A percentile compares a stretch with the other conserved stretches of the same genome.
phyloP scores from a whole-genome alignment of 2,888 invertebrate genomes.

The Baccha elongata region DNA sequence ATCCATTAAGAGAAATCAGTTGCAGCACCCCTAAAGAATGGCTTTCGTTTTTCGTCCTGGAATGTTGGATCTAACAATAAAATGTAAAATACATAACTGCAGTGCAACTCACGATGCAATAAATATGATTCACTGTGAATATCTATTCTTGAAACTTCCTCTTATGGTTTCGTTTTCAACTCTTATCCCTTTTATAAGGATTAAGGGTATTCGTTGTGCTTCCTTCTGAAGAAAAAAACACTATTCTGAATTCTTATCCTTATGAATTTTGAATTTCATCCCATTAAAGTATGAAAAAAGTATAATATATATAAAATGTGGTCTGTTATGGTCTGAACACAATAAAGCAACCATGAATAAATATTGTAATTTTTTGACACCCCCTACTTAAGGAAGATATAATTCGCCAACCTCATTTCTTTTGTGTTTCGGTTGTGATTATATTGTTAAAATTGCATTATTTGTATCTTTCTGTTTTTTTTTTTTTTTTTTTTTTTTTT shows the following conservation, averaged over 20 bases:
- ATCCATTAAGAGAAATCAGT: constrained; percentile 6
- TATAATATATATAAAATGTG: constrained; percentile 6
- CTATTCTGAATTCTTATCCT: constrained; percentile 15
- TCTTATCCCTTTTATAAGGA: constrained; percentile 10
- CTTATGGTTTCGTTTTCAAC: constrained; percentile 25
- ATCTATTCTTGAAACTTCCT: constrained; percentile 53
- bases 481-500: neutral
- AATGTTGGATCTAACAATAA: neutral
- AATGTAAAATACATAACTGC: constrained; percentile 4
- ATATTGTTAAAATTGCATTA: constrained; percentile 21
- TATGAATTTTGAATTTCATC: constrained; percentile 21
- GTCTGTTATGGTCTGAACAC: constrained; percentile 7
- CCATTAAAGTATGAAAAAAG: neutral
- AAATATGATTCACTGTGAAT: constrained; percentile 36
- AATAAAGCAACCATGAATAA: constrained; percentile 20
- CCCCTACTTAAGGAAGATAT: constrained; percentile 18
- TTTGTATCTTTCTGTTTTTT: too few species aligned
- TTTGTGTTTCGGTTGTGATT: neutral
- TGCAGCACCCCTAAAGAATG: neutral
- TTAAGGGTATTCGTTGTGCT: constrained; percentile 2
- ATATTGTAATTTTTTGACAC: constrained; percentile 22
- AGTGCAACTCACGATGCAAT: neutral
- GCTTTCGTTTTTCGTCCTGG: neutral
- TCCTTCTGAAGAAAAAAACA: neutral
- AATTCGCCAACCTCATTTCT: constrained; percentile 10